These are phyloP conservation scores for Parochlus steinenii DNA, from an alignment of 2,888 invertebrate genomes.

Conservation along the genomic window DNA sequence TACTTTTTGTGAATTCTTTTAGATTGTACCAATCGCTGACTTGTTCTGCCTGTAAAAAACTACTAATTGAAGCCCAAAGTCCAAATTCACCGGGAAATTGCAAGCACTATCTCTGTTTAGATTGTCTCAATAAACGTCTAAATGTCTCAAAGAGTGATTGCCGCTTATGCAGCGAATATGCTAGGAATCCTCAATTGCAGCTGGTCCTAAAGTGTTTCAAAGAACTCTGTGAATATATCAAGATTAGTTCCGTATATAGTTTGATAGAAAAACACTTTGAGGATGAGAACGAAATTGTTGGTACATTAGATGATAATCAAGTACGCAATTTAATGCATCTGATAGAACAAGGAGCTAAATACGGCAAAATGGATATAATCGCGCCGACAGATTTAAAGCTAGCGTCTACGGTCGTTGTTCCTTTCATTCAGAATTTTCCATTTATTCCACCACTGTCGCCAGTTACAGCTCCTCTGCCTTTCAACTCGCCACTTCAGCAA, in stretches of 20 bases:
- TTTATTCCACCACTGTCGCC: conserved; percentile 5
- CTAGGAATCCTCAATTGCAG: conserved; percentile 64
- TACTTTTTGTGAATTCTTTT: background rate
- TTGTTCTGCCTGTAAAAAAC: conserved; percentile 76
- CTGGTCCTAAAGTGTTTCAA: conserved; percentile 77
- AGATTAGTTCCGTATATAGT: conserved; percentile 53
- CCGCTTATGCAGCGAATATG: conserved; percentile 70
- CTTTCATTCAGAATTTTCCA: conserved; percentile 2
- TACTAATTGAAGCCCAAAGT: conserved; percentile 66
- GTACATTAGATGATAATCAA: conserved; percentile 30
- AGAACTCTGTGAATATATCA: conserved; percentile 70
- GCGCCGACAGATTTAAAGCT: conserved; percentile 58
- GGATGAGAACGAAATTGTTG: conserved; percentile 35
- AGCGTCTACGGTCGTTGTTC: conserved; percentile 45
- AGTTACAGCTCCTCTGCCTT: conserved; percentile 3
- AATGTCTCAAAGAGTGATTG: conserved; percentile 73
- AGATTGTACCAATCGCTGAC: conserved; percentile 45
- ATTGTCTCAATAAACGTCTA: conserved; percentile 70
- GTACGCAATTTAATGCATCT: conserved; percentile 47
- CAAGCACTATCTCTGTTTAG: conserved; percentile 76
- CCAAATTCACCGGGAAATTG: conserved; percentile 55
- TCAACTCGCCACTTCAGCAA: too few relatives aligned
- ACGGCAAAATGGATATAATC: conserved; percentile 48
- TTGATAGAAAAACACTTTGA: conserved; percentile 38
- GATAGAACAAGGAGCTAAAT: conserved; percentile 64